These are phyloP conservation scores for Caenorhabditis inopinata DNA, from an alignment of 1,140 invertebrate genomes.

Conservation along the genomic window DNA sequence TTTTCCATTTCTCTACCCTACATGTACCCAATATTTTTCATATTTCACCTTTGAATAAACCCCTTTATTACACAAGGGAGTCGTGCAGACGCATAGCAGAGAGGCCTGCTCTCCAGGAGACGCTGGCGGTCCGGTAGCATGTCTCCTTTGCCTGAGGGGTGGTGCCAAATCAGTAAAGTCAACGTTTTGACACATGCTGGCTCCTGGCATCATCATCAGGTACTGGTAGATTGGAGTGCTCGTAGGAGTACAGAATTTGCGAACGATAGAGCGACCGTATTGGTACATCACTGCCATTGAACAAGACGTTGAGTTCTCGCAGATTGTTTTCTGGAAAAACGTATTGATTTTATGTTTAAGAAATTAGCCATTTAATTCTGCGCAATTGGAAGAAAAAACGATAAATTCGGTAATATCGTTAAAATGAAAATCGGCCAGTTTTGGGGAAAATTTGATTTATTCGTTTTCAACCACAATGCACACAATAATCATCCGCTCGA, in stretches of 20 bases:
- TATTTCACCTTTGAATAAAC: background rate
- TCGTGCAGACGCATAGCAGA: background rate
- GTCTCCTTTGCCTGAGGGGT: background rate
- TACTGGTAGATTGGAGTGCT: slow-evolving; percentile 23
- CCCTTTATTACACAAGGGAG: slow-evolving; percentile 2
- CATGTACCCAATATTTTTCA: no score
- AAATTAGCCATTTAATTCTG: no score
- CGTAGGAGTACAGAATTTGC: background rate
- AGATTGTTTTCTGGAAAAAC: background rate
- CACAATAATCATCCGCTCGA: no score
- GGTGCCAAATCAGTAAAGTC: background rate
- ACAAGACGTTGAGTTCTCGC: slow-evolving; percentile 6
- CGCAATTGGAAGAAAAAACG: no score
- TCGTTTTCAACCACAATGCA: no score
- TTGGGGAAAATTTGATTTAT: no score
- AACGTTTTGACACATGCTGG: slow-evolving; percentile 7
- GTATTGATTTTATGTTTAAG: background rate
- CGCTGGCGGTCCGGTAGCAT: background rate
- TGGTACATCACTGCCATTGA: slow-evolving; percentile 12
- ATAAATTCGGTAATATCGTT: no score
- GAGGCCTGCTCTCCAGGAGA: slow-evolving; percentile 2
- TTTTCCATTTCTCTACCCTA: no score
- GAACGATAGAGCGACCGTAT: background rate
- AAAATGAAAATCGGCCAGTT: no score
- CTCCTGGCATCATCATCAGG: slow-evolving; percentile 20